Conservation (phyloP, 2,797 vertebrate species). For the Amazonetta brasiliensis region DNA sequence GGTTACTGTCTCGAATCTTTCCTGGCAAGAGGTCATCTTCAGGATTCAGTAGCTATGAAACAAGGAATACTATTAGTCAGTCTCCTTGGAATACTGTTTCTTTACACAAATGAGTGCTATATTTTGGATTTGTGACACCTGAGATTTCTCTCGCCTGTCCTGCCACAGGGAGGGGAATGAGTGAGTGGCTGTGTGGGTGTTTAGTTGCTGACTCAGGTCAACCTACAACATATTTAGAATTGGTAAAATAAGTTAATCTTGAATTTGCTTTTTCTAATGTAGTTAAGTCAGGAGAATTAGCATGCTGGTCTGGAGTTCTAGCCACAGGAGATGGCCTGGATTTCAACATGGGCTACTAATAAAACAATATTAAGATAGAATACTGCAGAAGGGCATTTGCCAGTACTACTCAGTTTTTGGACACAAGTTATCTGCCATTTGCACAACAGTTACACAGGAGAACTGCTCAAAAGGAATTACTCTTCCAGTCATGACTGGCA, state of each 20-base stretch:
- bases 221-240: background rate
- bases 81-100: background rate
- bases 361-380: background rate
- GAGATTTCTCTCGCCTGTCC: background rate
- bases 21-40: conserved; percentile 98
- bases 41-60: conserved; percentile 93
- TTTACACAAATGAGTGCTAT: background rate
- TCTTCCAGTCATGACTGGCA: background rate
- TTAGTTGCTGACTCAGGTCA: background rate
- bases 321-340: background rate
- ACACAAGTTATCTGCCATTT: background rate
- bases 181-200: background rate
- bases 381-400: background rate
- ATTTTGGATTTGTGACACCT: background rate
- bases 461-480: background rate
- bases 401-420: background rate
- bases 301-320: background rate
- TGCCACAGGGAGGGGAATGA: background rate
- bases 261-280: background rate
- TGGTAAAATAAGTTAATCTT: background rate
- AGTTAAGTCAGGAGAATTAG: background rate
- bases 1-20: conserved; percentile 98
- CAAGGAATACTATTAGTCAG: conserved; percentile 45
- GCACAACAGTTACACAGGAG: background rate
- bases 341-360: background rate